Base-by-base conservation (phyloP, 2,888 invertebrate genomes). In the Heliconius hortense region DNA sequence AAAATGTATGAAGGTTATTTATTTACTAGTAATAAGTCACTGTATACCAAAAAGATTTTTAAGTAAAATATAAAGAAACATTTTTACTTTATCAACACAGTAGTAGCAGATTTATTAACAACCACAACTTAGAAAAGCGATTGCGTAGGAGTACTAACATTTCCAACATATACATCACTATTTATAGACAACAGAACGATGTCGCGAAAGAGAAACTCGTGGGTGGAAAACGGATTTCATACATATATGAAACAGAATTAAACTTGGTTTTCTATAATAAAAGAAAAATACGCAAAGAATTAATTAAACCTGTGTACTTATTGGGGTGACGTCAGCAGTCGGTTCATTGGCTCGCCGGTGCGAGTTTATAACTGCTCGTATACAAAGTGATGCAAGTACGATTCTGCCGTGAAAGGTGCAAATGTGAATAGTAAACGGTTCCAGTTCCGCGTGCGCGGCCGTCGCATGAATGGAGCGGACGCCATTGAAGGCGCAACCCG, bases 101-200 rank as follows among this genome's bases (percentile, higher is more conserved):
- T 43, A 43, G 67, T 48, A 43, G 10, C 11, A 48, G 35, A 70
- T n/a, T 35, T 31, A 68, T 10, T 15, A 70, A 28, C 26, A 39
- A 28, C n/a, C 21, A 56, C 56, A 56, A 59, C 43, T 64, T 64
- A n/a, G 56, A 70, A 59, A 53, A n/a, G 56, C 73, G 53, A 53
- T 74, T 72, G 85, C 83, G 90, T 90, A 84, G 91, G 90, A 86
- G 88, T 85, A 80, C 84, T 86, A 87, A 88, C 87, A 88, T 88
- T 87, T 87, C 87, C 85, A 86, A 84, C 86, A 86, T 89, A 89
- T 86, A 87, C 84, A 82, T 87, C 84, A 82, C 88, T 92, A 92
- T 91, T 90, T 90, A 89, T 91, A 92, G 87, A 82, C 39, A 82
- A 78, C 80, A 80, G 85, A 83, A 84, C 85, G 85, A 85, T 87